Conservation (phyloP, 2,888 invertebrate species). For the Drosophila percnosoma region DNA sequence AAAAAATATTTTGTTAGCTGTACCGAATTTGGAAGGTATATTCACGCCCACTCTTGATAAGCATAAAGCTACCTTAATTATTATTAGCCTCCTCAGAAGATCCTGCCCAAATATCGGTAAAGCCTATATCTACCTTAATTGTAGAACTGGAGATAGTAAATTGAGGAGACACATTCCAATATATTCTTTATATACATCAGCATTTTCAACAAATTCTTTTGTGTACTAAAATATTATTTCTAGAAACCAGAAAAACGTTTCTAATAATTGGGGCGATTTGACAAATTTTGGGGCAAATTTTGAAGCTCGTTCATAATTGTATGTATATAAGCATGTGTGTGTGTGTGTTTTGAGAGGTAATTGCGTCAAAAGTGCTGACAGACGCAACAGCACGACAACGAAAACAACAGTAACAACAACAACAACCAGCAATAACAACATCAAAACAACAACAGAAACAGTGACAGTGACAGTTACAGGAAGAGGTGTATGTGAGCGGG, state of each 20-base stretch:
- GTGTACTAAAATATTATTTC: not conserved
- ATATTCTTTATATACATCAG: not conserved
- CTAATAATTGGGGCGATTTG: not conserved
- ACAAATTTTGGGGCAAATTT: not conserved
- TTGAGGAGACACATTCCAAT: not conserved
- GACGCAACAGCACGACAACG: conserved; percentile 49
- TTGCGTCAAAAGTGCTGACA: conserved; percentile 76
- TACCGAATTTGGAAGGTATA: not conserved
- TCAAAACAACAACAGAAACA: conserved; percentile 25
- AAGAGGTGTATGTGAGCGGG: conserved; percentile 38
- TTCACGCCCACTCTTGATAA: not conserved
- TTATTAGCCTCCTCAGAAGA: not conserved
- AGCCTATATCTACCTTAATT: not conserved
- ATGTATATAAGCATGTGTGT: conserved; percentile 12
- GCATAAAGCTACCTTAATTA: not conserved
- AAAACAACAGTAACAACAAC: conserved; percentile 10
- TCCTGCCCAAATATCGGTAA: not conserved
- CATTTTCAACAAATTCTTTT: not conserved
- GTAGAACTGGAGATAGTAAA: not conserved
- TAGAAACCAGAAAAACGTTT: not conserved
- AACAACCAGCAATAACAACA: not conserved
- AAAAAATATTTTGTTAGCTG: not conserved
- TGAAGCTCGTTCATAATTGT: not conserved
- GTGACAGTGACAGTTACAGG: conserved; percentile 43
- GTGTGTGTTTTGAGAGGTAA: conserved; percentile 56